Evolutionary conservation across 2,888 invertebrate genomes (phyloP).

Genomic region (Tyria jacobaeae): DNA sequence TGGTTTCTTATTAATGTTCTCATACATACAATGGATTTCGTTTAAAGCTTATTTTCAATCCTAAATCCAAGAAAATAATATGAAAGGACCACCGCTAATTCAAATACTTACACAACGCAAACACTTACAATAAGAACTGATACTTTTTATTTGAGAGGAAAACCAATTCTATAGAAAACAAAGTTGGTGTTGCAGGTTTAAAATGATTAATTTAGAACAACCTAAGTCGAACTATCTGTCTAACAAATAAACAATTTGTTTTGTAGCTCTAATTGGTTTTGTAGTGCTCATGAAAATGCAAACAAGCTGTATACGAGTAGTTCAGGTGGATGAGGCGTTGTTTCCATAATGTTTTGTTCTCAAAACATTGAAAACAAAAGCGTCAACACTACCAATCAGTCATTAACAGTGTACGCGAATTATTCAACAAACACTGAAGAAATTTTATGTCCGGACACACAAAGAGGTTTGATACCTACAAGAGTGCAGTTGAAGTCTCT

Average conservation of each 20-base stretch:
- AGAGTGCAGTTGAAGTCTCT: conserved; percentile 33
- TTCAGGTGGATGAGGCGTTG: conserved; percentile 24
- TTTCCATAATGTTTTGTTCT: conserved; percentile 24
- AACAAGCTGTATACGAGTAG: conserved; percentile 33
- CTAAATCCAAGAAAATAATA: no score
- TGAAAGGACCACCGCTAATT: not conserved
- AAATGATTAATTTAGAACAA: conserved; percentile 28
- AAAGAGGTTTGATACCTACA: conserved; percentile 40
- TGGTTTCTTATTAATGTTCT: no score
- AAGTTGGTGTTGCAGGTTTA: conserved; percentile 16
- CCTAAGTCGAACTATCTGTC: conserved; percentile 31
- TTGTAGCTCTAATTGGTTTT: conserved; percentile 38
- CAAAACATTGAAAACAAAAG: conserved; percentile 46
- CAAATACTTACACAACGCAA: not conserved
- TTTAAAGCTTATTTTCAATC: no score
- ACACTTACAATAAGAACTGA: not conserved
- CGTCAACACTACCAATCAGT: conserved; percentile 54
- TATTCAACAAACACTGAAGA: conserved; percentile 51
- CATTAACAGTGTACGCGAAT: conserved; percentile 51
- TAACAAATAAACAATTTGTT: conserved; percentile 27
- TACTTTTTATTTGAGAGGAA: conserved; percentile 8
- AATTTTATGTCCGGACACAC: conserved; percentile 46
- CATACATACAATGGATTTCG: no score
- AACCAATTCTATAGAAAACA: conserved; percentile 27
- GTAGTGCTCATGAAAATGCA: conserved; percentile 39